Conservation (phyloP, 1,140 invertebrate genomes). For the Eumaeus atala region DNA sequence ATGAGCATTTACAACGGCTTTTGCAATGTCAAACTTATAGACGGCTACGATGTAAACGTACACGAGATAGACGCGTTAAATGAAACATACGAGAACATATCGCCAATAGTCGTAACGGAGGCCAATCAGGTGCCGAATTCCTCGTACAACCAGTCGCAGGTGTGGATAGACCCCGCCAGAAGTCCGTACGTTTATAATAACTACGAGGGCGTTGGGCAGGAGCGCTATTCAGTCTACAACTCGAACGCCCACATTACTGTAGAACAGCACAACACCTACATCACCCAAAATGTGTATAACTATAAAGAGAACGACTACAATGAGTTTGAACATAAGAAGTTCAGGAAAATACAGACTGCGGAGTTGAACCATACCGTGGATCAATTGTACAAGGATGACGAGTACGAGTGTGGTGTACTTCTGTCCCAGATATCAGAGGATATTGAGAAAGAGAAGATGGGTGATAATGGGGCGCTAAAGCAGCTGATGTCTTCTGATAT, state of each 20-base stretch:
- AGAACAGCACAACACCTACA: slow-evolving; percentile 51
- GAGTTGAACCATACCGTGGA: slow-evolving; percentile 25
- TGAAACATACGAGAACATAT: slow-evolving; percentile 22
- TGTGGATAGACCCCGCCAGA: slow-evolving; percentile 55
- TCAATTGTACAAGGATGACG: slow-evolving; percentile 41
- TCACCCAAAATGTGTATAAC: slow-evolving; percentile 55
- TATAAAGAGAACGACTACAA: slow-evolving; percentile 36
- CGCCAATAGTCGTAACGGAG: slow-evolving; percentile 28
- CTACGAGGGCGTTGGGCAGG: slow-evolving; percentile 34
- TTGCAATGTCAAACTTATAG: slow-evolving; percentile 52
- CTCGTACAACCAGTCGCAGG: slow-evolving; percentile 42
- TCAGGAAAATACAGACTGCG: slow-evolving; percentile 27
- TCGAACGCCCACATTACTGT: slow-evolving; percentile 42
- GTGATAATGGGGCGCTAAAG: slow-evolving; percentile 51
- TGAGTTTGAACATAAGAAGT: slow-evolving; percentile 45
- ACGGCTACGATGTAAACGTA: slow-evolving; percentile 38
- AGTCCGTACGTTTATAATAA: slow-evolving; percentile 53
- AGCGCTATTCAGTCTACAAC: slow-evolving; percentile 32
- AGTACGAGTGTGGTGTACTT: slow-evolving; percentile 46
- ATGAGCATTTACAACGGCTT: slow-evolving; percentile 48
- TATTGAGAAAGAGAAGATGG: slow-evolving; percentile 48
- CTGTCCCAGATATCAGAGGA: slow-evolving; percentile 46
- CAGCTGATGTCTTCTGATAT: slow-evolving; percentile 59
- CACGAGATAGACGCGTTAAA: slow-evolving; percentile 17
- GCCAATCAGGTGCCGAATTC: slow-evolving; percentile 29